Evolutionary conservation across 37 sponge, comb jelly and placozoan genomes (phyloP), one percentile per base, ranked within the genome.

Genomic region (Halisarca cf. caerulea): DNA sequence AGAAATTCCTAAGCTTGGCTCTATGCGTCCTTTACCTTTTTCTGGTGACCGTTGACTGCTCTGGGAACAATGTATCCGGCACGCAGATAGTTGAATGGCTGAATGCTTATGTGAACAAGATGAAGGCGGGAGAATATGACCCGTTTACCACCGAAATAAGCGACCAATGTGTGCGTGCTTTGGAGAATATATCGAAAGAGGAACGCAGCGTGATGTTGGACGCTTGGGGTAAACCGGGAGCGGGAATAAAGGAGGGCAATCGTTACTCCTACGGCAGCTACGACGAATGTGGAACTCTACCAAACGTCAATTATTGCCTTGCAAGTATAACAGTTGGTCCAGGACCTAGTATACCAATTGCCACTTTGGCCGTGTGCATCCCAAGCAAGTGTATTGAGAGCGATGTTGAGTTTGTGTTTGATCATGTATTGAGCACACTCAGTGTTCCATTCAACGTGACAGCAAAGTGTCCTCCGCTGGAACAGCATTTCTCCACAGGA

Each of bases 201-300:
- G 64, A 62, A 62, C 6, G 64, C 18, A 15, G 7, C 4, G 15
- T 5, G 30, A 62, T 62, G 64, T 42, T 85, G 18, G 90, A 89
- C 42, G 80, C 86, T 18, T 85, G 54, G 40, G 90, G 90, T 32
- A 89, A 89, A 40, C 86, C 82, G 7, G 82, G 82, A 23, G 59
- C 86, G 4, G 82, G 81, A 1, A 68, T 82, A 40, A 60, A 83
- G 8, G 53, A 73, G 3, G 89, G 89, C 32, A 57, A 72, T 27
- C 20, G 47, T 6, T 20, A 0, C 0, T 83, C 14, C 58, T 38
- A 21, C 0, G 89, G 89, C 24, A 54, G 53, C 53, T 83, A 83
- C 57, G 83, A 88, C 28, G 84, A 88, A 54, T 88, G 89, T 30
- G 41, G 32, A 2, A 11, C 21, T 11, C 25, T 90, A 28, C 24